Evolutionary conservation across 2,113 vertebrate species (phyloP).

Genomic region (Chelonoidis abingdonii): DNA sequence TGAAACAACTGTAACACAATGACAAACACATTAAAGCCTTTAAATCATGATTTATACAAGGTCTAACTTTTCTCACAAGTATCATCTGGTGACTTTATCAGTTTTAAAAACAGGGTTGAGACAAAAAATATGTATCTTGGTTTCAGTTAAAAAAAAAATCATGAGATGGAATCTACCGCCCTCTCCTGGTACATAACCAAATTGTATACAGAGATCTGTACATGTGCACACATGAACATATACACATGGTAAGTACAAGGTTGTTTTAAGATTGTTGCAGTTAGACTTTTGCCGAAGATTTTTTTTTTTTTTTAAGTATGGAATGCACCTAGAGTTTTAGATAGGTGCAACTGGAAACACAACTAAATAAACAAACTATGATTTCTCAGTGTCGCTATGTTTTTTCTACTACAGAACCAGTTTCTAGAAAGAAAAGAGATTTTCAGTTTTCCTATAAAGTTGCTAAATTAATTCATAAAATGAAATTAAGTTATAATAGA

Average conservation of each 20-base stretch:
- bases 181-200: slow-evolving; percentile 51
- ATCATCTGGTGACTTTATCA: neutral
- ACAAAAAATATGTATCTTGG: neutral
- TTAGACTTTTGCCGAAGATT: neutral
- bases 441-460: slow-evolving; percentile 3
- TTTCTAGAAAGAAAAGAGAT: neutral
- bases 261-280: neutral
- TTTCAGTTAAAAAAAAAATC: neutral
- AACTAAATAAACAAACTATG: neutral
- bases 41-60: slow-evolving; percentile 52
- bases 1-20: slow-evolving; percentile 62
- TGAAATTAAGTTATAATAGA: slow-evolving; percentile 34
- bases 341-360: neutral
- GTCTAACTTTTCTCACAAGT: slow-evolving; percentile 43
- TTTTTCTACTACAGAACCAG: neutral
- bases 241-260: neutral
- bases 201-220: neutral
- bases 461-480: slow-evolving; percentile 50
- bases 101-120: slow-evolving; percentile 17
- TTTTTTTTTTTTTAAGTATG: slow-evolving; percentile 4
- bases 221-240: neutral
- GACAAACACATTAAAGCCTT: slow-evolving; percentile 41
- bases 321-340: neutral
- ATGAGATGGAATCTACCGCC: slow-evolving; percentile 65
- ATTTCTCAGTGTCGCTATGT: neutral